These are phyloP conservation scores for Harpalus rufipes DNA, from an alignment of 2,888 invertebrate species.

Conservation along the genomic window DNA sequence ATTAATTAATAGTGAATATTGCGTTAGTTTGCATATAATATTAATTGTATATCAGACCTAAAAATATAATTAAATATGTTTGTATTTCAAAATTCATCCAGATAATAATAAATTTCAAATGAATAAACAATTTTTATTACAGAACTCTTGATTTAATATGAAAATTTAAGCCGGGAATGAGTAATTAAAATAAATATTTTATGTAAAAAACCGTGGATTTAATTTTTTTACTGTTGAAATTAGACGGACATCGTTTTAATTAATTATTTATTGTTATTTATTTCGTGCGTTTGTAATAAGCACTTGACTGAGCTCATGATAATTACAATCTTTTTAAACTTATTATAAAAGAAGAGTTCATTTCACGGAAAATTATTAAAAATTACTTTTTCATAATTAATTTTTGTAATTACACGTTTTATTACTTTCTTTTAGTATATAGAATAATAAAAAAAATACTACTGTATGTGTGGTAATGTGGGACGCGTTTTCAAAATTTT, in stretches of 20 bases:
- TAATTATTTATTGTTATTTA: constrained; percentile 4
- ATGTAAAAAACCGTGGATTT: not conserved
- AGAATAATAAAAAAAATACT: no score
- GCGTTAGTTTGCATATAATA: not conserved
- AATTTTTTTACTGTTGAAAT: not conserved
- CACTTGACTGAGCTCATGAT: not conserved
- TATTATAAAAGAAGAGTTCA: not conserved
- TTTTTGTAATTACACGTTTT: no score
- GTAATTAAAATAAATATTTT: constrained; percentile 29
- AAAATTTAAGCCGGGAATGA: not conserved
- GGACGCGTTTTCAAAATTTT: no score
- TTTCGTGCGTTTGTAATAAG: not conserved
- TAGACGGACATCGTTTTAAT: constrained; percentile 8
- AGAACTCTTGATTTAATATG: constrained; percentile 1
- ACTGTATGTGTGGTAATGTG: no score
- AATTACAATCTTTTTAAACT: not conserved
- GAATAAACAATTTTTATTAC: constrained; percentile 4
- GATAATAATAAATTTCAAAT: not conserved
- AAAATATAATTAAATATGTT: constrained; percentile 1
- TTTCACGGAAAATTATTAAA: not conserved
- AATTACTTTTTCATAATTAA: not conserved
- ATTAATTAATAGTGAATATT: not conserved
- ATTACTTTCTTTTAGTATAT: no score
- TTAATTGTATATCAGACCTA: not conserved
- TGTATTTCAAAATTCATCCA: not conserved